Evolutionary conservation across 2,113 vertebrate species (phyloP), one percentile per base, ranked within the genome.

Genomic region (Aspiorhynchus laticeps): DNA sequence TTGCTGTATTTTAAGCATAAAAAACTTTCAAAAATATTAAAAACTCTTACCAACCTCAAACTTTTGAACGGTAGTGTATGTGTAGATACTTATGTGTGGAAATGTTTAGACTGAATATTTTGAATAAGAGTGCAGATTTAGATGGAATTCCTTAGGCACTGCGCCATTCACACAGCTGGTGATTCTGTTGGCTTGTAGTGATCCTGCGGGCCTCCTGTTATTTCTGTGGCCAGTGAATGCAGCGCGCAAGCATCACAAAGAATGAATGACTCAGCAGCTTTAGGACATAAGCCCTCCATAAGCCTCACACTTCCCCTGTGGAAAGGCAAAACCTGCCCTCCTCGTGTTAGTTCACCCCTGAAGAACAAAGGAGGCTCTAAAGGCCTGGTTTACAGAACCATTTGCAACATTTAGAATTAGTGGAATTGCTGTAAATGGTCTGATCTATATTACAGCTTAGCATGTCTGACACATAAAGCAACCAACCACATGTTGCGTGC

Each of bases 241-340:
- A 61, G n/a, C 12, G 19, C 0, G 14, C 51, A 73, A 76, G 77
- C 79, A 46, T 19, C 19, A 87, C 43, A 90, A 88, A 88, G 81
- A 87, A 90, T 36, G 69, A 86, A 83, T 46, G 26, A 86, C 43
- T 89, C 86, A 83, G 89, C 89, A 90, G 84, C 82, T 90, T 89
- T 87, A 69, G 73, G 28, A 86, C 67, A 61, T 85, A 77, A 87
- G 56, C 86, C 83, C 65, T 69, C 84, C 33, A 74, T 90, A 88
- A 88, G 89, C 87, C 87, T 79, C 61, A 43, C 41, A 84, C 65
- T 90, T 81, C 59, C 82, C 79, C 71, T 78, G 78, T 17, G 80
- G n/a, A 87, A 90, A 85, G 65, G 73, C 67, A 83, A 59, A 88
- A 75, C 69, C 79, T 75, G 73, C 76, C 63, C 28, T 79, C 28